A percentile compares a stretch with the other conserved stretches of the same genome.
Conservation (phyloP, 2,888 invertebrate genomes). For the Acrobeloides nanus region DNA sequence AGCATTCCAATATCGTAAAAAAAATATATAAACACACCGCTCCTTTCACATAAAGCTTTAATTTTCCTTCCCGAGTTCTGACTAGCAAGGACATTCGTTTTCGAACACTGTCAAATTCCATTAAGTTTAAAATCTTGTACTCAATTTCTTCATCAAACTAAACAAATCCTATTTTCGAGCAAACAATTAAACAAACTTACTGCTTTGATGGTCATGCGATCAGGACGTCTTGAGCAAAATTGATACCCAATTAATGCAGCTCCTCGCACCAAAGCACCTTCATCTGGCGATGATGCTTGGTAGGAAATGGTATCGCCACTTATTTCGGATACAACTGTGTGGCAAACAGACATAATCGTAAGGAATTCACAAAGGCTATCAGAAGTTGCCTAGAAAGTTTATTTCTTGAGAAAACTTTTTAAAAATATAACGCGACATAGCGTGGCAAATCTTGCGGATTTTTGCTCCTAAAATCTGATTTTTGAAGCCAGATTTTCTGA, state of each 20-base stretch:
- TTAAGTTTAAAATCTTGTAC: constrained; percentile 77
- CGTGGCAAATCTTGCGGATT: too few relatives aligned
- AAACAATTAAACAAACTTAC: constrained; percentile 35
- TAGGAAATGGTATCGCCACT: constrained; percentile 56
- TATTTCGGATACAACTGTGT: constrained; percentile 88
- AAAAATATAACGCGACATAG: too few relatives aligned
- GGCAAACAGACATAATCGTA: constrained; percentile 87
- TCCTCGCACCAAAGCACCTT: constrained; percentile 87
- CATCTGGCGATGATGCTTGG: constrained; percentile 64
- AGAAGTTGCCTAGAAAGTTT: too few relatives aligned
- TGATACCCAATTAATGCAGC: constrained; percentile 78
- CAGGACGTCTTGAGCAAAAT: constrained; percentile 82
- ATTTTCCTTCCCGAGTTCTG: constrained; percentile 68
- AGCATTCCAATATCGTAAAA: constrained; percentile 62
- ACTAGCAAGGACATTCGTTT: constrained; percentile 96
- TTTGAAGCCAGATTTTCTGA: too few relatives aligned
- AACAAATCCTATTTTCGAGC: constrained; percentile 10
- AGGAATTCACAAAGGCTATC: constrained; percentile 78
- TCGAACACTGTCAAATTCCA: constrained; percentile 80
- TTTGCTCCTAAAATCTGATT: too few relatives aligned
- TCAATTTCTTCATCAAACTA: constrained; percentile 65
- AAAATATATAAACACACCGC: constrained; percentile 66
- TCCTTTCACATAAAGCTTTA: constrained; percentile 66
- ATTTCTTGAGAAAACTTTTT: too few relatives aligned
- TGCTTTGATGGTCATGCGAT: constrained; percentile 69